Evolutionary conservation across 2,888 invertebrate genomes (phyloP).

Genomic region (Buathra laborator): DNA sequence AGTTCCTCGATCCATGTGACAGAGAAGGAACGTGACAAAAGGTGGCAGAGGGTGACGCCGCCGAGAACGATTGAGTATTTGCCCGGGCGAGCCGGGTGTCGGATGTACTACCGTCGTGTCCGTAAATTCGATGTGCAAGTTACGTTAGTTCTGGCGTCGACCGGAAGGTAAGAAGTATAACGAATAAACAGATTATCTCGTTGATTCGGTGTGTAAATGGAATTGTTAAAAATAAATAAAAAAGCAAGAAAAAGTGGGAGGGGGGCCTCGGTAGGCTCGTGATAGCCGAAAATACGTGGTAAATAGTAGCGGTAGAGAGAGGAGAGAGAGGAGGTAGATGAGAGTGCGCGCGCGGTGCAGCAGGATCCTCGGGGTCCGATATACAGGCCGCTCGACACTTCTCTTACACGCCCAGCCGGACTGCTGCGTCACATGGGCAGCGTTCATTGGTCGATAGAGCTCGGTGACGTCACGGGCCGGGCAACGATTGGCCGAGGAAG

Average conservation of each 20-base stretch:
- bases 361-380: slow-evolving; percentile 47
- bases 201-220: background rate
- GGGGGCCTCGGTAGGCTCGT: background rate
- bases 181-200: background rate
- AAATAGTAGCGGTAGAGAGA: background rate
- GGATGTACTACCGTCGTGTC: slow-evolving; percentile 73
- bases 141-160: slow-evolving; percentile 74
- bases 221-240: slow-evolving; percentile 13
- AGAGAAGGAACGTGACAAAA: slow-evolving; percentile 84
- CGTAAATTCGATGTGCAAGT: slow-evolving; percentile 18
- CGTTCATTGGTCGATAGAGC: slow-evolving; percentile 86
- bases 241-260: background rate
- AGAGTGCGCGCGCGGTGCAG: slow-evolving; percentile 62
- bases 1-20: slow-evolving; percentile 82
- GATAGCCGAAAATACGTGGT: slow-evolving; percentile 36
- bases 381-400: slow-evolving; percentile 67
- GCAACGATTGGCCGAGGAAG: slow-evolving; percentile 82
- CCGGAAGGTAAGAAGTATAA: slow-evolving; percentile 70
- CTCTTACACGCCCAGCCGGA: slow-evolving; percentile 79
- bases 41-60: slow-evolving; percentile 84
- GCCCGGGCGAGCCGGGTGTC: slow-evolving; percentile 83
- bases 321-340: slow-evolving; percentile 21
- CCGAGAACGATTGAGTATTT: slow-evolving; percentile 82
- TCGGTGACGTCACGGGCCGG: slow-evolving; percentile 83
- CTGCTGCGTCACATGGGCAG: slow-evolving; percentile 86